Evolutionary conservation across 1,140 invertebrate species (phyloP), one percentile per base, ranked within the genome.

Genomic region (Drosophila parvula): DNA sequence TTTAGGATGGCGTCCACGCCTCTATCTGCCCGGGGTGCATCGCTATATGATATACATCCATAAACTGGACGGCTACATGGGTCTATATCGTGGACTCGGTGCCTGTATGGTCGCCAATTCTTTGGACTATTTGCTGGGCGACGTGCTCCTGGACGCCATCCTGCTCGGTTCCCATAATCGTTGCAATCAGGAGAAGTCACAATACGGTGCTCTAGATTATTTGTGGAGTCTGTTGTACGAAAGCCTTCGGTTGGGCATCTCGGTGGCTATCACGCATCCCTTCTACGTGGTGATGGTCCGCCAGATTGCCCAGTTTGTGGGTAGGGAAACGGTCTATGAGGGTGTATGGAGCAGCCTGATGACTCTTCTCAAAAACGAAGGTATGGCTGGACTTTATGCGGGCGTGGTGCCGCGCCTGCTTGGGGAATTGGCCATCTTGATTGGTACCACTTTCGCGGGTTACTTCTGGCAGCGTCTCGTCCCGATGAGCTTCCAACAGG

Each of bases 251-350:
- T 12, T 88, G 22, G 28, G 36, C 36, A 79, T 76, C 0, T 73
- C 64, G 1, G 16, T 82, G 43, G 32, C 32, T 0, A n/a, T 86
- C 0, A 56, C 82, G 4, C 84, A 86, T 38, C 82, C 82, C 2
- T 79, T 86, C 3, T 65, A 82, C 9, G 75, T 86, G 3, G 32
- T 86, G 2, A 55, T 78, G 44, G 67, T 82, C 28, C 82, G 82
- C 10, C 82, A 86, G 41, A 73, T 88, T 44, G 82, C 79, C 3
- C 75, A 82, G 44, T 88, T 88, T 2, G 71, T 86, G 3, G 82
- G 82, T 2, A 43, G 63, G 0, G 82, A 86, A 18, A 0, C 44
- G 0, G 34, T 58, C 30, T 86, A 88, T 8, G 44, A 12, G 0
- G 55, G 47, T 2, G 0, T 82, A 0, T 11, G 27, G 5, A 16